Evolutionary conservation across 1,140 invertebrate genomes (phyloP).

Genomic region (Penaeus vannamei): DNA sequence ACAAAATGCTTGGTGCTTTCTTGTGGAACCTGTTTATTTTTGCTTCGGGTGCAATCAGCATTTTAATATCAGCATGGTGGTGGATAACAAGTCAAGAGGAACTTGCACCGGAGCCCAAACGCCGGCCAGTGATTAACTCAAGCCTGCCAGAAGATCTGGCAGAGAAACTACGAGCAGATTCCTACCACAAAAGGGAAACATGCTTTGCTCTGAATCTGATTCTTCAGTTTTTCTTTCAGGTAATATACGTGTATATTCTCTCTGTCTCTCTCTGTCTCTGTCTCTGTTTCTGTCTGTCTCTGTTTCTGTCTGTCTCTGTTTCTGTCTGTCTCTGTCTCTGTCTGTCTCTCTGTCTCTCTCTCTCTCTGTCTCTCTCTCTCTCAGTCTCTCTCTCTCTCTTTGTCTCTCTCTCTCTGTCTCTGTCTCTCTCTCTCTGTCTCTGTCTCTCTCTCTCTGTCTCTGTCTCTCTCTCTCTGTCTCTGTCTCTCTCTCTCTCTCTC

Average conservation of each 20-base stretch:
- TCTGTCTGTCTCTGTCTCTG: too few species aligned
- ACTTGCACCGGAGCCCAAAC: constrained; percentile 25
- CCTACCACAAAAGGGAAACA: constrained; percentile 45
- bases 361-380: too few species aligned
- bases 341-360: too few species aligned
- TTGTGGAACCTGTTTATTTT: constrained; percentile 54
- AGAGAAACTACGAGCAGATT: constrained; percentile 53
- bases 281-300: too few species aligned
- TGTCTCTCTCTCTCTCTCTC: too few species aligned
- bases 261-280: too few species aligned
- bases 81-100: constrained; percentile 38
- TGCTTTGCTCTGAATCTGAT: constrained; percentile 56
- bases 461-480: too few species aligned
- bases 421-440: too few species aligned
- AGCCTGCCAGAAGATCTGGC: constrained; percentile 45
- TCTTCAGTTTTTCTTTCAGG: constrained; percentile 61
- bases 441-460: too few species aligned
- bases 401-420: too few species aligned
- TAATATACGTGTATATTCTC: neutral
- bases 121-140: constrained; percentile 22
- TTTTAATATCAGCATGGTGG: constrained; percentile 50
- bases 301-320: too few species aligned
- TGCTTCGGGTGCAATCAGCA: constrained; percentile 38
- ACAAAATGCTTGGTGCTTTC: constrained; percentile 46
- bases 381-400: too few species aligned